Conservation (phyloP, 2,113 vertebrate species). For the Piprites chloris region DNA sequence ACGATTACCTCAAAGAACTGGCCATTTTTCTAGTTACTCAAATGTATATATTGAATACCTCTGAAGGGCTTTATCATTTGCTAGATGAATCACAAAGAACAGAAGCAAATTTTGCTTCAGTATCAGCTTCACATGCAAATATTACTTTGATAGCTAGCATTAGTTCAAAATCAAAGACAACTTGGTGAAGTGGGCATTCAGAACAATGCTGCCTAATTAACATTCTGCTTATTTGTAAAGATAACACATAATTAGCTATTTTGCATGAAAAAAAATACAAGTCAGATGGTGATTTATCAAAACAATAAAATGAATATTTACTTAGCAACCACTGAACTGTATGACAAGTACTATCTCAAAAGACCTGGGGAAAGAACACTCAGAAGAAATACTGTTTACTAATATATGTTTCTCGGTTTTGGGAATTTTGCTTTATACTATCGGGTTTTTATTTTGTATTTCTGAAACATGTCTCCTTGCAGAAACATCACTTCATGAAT, state of each 20-base stretch:
- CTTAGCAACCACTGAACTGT: neutral
- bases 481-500: neutral
- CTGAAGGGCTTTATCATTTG: neutral
- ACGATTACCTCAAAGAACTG: neutral
- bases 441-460: neutral
- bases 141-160: neutral
- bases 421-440: neutral
- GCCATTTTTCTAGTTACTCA: neutral
- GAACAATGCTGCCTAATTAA: neutral
- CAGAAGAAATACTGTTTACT: neutral
- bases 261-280: neutral
- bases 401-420: neutral
- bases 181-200: neutral
- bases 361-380: neutral
- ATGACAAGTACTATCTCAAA: neutral
- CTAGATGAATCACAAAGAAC: neutral
- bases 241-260: neutral
- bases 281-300: neutral
- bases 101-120: neutral
- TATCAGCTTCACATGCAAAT: neutral
- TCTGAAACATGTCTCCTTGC: neutral
- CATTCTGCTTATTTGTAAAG: neutral
- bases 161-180: neutral
- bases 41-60: neutral
- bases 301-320: neutral